phyloP scores from a whole-genome alignment of 2,888 invertebrate genomes.

The Drosophila cognata region DNA sequence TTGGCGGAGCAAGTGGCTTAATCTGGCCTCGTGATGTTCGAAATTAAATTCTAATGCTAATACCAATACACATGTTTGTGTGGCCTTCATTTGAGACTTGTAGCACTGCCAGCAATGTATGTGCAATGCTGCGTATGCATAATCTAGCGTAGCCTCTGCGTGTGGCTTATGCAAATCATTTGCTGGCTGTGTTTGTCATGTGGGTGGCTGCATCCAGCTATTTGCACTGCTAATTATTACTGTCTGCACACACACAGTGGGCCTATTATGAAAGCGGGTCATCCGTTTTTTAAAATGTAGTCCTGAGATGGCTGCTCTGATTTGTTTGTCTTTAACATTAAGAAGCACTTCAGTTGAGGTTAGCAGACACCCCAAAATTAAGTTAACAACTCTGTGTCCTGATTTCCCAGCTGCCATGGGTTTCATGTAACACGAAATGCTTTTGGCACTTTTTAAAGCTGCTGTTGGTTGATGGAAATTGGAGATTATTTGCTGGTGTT shows the following conservation, averaged over 20 bases:
- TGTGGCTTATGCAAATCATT: slow-evolving; percentile 58
- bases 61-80: slow-evolving; percentile 23
- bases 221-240: background rate
- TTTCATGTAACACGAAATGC: background rate
- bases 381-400: background rate
- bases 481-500: background rate
- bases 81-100: background rate
- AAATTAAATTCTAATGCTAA: slow-evolving; percentile 31
- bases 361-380: background rate
- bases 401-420: background rate
- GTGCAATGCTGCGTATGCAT: slow-evolving; percentile 47
- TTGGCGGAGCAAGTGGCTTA: slow-evolving; percentile 35
- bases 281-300: background rate
- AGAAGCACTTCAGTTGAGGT: background rate
- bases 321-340: background rate
- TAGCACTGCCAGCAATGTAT: slow-evolving; percentile 10
- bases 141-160: slow-evolving; percentile 43
- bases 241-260: background rate
- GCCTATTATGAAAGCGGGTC: background rate
- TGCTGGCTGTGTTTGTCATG: slow-evolving; percentile 31
- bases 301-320: background rate
- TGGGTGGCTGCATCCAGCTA: slow-evolving; percentile 14
- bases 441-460: background rate
- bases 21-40: slow-evolving; percentile 9
- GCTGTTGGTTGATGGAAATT: background rate